Percentiles rank a stretch among this genome's conserved stretches.
Conservation (phyloP, 1,140 invertebrate genomes). For the Brachionus calyciflorus region DNA sequence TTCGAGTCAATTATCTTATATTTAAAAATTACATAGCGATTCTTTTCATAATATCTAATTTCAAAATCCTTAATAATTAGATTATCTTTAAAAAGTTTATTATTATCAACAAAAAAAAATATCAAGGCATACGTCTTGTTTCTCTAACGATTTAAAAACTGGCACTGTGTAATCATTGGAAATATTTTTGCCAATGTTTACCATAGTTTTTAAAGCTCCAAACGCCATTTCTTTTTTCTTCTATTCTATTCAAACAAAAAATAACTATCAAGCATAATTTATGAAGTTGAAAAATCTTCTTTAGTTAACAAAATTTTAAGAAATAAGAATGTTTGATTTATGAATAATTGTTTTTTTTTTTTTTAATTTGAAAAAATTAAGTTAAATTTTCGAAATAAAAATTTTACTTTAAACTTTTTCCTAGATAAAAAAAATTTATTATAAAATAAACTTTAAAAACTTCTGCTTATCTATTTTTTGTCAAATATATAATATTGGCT, state of each 20-base stretch:
- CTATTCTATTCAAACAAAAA: neutral
- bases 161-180: slow-evolving; percentile 19
- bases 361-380: too few species aligned
- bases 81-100: neutral
- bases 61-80: slow-evolving; percentile 32
- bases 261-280: too few species aligned
- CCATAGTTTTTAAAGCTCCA: slow-evolving; percentile 35
- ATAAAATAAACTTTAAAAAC: too few species aligned
- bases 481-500: too few species aligned
- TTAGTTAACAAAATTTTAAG: too few species aligned
- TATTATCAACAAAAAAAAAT: neutral
- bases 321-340: too few species aligned
- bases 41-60: slow-evolving; percentile 36
- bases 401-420: too few species aligned
- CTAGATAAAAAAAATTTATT: too few species aligned
- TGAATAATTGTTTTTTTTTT: too few species aligned
- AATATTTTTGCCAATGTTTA: slow-evolving; percentile 32
- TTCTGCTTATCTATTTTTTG: too few species aligned
- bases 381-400: too few species aligned
- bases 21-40: slow-evolving; percentile 3
- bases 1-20: slow-evolving; percentile 21
- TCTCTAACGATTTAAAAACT: neutral
- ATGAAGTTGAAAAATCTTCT: too few species aligned
- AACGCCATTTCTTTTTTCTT: slow-evolving; percentile 24
- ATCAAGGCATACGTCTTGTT: neutral